Evolutionary conservation across 1,140 invertebrate genomes (phyloP), one percentile per base, ranked within the genome.

Genomic region (Doryteuthis pealeii): DNA sequence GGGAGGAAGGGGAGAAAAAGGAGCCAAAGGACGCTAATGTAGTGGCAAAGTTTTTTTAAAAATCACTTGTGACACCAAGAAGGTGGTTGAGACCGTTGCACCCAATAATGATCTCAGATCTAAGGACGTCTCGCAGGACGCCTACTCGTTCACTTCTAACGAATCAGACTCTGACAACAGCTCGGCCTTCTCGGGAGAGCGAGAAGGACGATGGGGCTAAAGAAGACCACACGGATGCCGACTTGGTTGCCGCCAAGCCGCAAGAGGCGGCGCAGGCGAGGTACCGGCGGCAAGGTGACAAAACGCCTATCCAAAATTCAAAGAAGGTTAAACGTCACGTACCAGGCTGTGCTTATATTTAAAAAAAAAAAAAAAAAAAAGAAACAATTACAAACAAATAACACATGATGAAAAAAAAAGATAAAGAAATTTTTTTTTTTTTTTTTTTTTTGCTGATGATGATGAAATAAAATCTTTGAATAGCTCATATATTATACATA

Each of bases 1-100:
- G n/a, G n/a, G n/a, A 74, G 10, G 74, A 73, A 66, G 70, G 66
- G n/a, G 54, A 62, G 54, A 22, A 8, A 28, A 62, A 62, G 18
- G 54, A 62, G 6, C 26, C 22, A 22, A 62, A 62, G 26, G 54
- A 22, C 18, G 26, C 18, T 62, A 62, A 28, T 22, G 26, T 62
- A n/a, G 54, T 62, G 54, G 18, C 54, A 14, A 62, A 62, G 54
- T n/a, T 62, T 14, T 28, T 62, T 62, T 18, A 22, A 28, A 22
- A 62, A 62, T 18, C 18, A 62, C 26, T n/a, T 62, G 22, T 18
- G 54, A 62, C 12, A 28, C 10, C 26, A n/a, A 28, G 54, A 62
- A 28, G 18, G 18, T 18, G 18, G n/a, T n/a, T n/a, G 54, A 22
- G 18, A 28, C 54, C 1, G 5, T 28, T 6, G 54, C 18, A 12